phyloP scores from a whole-genome alignment of 1,140 invertebrate species.

The Drosophila pallidifrons region DNA sequence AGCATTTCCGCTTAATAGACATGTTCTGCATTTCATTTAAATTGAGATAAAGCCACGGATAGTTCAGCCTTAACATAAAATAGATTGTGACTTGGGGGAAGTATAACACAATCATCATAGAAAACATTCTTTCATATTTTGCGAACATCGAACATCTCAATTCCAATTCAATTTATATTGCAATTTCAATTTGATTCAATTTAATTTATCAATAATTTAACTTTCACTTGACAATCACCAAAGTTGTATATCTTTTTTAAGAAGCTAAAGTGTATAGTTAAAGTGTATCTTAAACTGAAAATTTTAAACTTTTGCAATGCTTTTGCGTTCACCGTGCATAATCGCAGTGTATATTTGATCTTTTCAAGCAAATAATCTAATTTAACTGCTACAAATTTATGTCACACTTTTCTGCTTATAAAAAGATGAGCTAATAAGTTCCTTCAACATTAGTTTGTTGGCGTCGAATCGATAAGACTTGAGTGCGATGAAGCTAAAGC shows the following conservation, averaged over 20 bases:
- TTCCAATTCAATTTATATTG: too few relatives aligned
- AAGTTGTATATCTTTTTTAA: too few relatives aligned
- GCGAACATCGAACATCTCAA: too few relatives aligned
- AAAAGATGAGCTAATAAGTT: neutral
- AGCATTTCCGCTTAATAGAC: constrained; percentile 30
- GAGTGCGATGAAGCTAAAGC: neutral
- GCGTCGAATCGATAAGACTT: neutral
- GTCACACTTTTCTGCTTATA: constrained; percentile 1
- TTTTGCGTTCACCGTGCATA: neutral
- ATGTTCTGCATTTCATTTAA: neutral
- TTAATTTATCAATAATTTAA: too few relatives aligned
- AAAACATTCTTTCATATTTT: too few relatives aligned
- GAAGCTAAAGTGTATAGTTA: too few relatives aligned
- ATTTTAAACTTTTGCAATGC: neutral
- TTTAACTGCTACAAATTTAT: neutral
- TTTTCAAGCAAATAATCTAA: neutral
- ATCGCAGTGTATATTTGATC: neutral
- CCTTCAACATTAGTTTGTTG: neutral
- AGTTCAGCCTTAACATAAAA: too few relatives aligned
- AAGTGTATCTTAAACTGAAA: too few relatives aligned
- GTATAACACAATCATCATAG: too few relatives aligned
- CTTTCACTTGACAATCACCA: too few relatives aligned
- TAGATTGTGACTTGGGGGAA: too few relatives aligned
- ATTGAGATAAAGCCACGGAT: neutral
- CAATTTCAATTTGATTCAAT: too few relatives aligned